Conservation (phyloP, 2,113 vertebrate genomes). For the Thamnaconus septentrionalis region DNA sequence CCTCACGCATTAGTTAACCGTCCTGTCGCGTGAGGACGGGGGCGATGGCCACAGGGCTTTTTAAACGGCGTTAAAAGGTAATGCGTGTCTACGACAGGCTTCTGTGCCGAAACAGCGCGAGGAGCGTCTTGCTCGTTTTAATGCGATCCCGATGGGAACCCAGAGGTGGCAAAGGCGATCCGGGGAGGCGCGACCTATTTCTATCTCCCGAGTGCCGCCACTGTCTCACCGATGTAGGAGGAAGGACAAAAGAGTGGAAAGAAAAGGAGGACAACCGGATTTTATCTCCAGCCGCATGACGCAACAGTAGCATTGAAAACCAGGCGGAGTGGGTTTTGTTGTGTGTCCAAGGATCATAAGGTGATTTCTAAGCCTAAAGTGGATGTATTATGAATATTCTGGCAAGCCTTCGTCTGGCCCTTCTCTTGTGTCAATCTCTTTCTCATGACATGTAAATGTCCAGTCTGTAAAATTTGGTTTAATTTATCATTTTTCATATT, state of each 20-base stretch:
- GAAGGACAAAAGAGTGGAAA: background rate
- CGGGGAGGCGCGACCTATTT: slow-evolving; percentile 50
- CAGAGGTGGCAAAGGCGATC: slow-evolving; percentile 47
- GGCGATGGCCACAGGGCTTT: background rate
- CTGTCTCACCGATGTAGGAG: slow-evolving; percentile 10
- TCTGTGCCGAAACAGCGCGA: slow-evolving; percentile 23
- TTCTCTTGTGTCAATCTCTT: slow-evolving; percentile 15
- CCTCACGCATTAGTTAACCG: background rate
- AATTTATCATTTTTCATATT: too few relatives aligned
- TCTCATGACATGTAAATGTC: background rate
- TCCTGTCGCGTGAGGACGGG: background rate
- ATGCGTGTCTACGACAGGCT: slow-evolving; percentile 7
- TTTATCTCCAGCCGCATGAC: slow-evolving; percentile 18
- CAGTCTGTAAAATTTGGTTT: too few relatives aligned
- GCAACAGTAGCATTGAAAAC: background rate
- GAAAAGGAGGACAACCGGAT: background rate
- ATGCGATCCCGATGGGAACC: slow-evolving; percentile 32
- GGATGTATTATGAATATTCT: slow-evolving; percentile 11
- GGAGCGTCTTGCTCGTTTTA: slow-evolving; percentile 48
- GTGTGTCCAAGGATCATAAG: background rate
- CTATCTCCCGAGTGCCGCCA: slow-evolving; percentile 39
- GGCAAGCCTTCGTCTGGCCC: slow-evolving; percentile 1
- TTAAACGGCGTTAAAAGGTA: slow-evolving; percentile 3
- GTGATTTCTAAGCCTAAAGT: slow-evolving; percentile 12
- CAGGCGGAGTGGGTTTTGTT: slow-evolving; percentile 1